A percentile compares a stretch with the other conserved stretches of the same genome.
Evolutionary conservation across 2,113 vertebrate genomes (phyloP).

Genomic region (Egretta garzetta): DNA sequence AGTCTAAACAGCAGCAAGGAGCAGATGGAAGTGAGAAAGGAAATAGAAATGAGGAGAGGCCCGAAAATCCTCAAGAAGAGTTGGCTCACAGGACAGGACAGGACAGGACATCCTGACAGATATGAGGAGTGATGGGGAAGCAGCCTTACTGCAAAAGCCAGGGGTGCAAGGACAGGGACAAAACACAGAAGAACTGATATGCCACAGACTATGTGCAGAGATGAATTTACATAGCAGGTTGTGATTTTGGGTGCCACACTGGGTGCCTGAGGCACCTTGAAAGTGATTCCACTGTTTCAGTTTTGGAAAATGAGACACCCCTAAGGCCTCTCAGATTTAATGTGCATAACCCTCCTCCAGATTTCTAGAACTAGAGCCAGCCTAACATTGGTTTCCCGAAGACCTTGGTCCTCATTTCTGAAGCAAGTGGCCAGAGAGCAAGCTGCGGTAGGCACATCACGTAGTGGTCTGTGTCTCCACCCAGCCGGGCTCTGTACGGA

Average conservation of each 20-base stretch:
- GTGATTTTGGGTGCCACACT: not conserved
- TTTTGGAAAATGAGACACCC: not conserved
- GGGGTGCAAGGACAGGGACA: not conserved
- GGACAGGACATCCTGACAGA: not conserved
- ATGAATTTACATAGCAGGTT: not conserved
- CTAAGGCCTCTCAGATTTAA: not conserved
- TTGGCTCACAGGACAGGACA: not conserved
- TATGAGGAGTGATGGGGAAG: not conserved
- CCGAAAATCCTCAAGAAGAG: not conserved
- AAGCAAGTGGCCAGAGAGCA: not conserved
- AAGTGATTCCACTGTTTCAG: not conserved
- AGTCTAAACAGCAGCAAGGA: not conserved
- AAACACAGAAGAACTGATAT: not conserved
- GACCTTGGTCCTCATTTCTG: not conserved
- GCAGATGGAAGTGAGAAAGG: not conserved
- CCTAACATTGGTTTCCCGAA: not conserved
- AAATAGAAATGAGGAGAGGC: not conserved
- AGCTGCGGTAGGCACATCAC: not conserved
- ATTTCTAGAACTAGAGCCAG: not conserved
- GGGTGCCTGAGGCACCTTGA: not conserved
- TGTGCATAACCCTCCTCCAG: fast-evolving
- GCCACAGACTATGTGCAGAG: not conserved
- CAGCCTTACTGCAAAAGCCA: not conserved
- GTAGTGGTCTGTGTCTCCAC: not conserved
- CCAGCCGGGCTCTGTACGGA: fast-evolving